Conservation (phyloP, 2,797 vertebrate genomes). For the Pseudotriccus pelzelni region DNA sequence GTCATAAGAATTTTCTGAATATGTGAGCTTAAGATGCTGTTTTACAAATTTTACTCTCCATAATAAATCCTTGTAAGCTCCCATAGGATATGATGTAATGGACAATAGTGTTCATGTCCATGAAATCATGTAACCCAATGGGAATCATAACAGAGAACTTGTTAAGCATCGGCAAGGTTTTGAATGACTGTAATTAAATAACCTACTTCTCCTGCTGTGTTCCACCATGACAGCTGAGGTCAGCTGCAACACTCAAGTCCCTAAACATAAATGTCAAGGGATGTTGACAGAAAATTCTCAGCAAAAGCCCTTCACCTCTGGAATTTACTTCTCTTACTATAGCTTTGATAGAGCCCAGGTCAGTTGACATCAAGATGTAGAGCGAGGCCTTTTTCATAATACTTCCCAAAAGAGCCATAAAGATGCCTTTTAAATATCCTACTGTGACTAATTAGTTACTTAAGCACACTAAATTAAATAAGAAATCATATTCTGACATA, state of each 20-base stretch:
- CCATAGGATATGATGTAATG: conserved; percentile 11
- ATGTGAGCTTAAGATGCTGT: background rate
- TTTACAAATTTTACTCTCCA: background rate
- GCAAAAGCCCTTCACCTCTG: conserved; percentile 6
- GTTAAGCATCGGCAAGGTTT: background rate
- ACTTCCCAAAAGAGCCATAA: background rate
- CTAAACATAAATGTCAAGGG: conserved; percentile 33
- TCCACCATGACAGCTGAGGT: conserved; percentile 22
- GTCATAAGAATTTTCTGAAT: background rate
- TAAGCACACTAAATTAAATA: background rate
- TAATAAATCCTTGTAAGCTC: background rate
- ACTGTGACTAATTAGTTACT: background rate
- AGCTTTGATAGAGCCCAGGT: background rate
- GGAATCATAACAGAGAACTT: conserved; percentile 27
- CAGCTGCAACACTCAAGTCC: background rate
- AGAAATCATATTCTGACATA: background rate
- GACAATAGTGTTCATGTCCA: background rate
- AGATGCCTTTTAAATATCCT: background rate
- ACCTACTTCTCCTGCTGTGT: background rate
- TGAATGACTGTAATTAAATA: conserved; percentile 58
- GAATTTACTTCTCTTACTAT: conserved; percentile 17
- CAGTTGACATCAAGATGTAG: background rate
- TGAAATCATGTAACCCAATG: background rate
- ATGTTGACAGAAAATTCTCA: conserved; percentile 26
- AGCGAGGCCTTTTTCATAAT: background rate